Evolutionary conservation across 35 echinoderm and acorn worm species (phyloP).

Genomic region (Hemicentrotus pulcherrimus): DNA sequence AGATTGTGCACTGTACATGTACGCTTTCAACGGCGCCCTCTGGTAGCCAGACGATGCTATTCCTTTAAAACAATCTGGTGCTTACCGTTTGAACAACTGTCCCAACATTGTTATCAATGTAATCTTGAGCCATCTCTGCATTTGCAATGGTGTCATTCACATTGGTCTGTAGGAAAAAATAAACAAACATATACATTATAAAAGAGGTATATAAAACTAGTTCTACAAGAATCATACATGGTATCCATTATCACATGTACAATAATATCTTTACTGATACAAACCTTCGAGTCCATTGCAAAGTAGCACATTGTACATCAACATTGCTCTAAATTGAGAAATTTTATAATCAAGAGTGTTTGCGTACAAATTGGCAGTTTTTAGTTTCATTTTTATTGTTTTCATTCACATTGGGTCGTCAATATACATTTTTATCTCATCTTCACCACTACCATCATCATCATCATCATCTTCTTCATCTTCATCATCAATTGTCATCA

Average conservation of each 20-base stretch:
- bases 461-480: background rate
- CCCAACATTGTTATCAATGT: conserved; percentile 62
- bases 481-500: background rate
- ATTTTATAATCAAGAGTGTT: too few relatives aligned
- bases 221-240: too few relatives aligned
- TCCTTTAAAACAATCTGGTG: background rate
- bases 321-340: too few relatives aligned
- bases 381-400: background rate
- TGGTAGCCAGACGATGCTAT: too few relatives aligned
- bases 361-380: background rate
- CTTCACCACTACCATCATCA: background rate
- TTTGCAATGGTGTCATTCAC: conserved; percentile 65
- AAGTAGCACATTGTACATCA: too few relatives aligned
- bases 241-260: background rate
- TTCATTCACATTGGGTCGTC: background rate
- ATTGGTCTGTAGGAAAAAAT: conserved; percentile 31
- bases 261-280: background rate
- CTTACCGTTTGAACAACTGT: conserved; percentile 62
- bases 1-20: too few relatives aligned
- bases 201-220: too few relatives aligned
- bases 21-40: too few relatives aligned
- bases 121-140: conserved; percentile 61
- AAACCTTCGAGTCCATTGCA: background rate
- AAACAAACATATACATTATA: too few relatives aligned
- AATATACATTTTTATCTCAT: background rate